Evolutionary conservation across 2,113 vertebrate species (phyloP).

Genomic region (Serilophus lunatus): DNA sequence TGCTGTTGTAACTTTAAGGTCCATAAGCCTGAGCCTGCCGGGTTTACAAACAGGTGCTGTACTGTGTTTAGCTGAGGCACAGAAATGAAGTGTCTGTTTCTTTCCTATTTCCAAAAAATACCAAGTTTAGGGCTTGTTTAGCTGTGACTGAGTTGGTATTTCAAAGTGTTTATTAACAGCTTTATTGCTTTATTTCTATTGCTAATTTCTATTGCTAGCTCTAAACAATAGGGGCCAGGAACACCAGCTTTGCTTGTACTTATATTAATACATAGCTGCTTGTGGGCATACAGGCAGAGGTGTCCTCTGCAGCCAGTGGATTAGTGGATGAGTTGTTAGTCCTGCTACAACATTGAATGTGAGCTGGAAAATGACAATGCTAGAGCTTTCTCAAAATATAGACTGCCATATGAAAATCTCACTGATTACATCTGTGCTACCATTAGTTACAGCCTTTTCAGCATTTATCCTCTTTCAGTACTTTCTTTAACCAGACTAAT

Average conservation of each 20-base stretch:
- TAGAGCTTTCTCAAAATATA: not conserved
- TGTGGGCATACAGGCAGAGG: not conserved
- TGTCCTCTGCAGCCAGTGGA: not conserved
- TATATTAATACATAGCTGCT: not conserved
- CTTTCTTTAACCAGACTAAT: not conserved
- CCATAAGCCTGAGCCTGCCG: not conserved
- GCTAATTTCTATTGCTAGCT: slow-evolving; percentile 49
- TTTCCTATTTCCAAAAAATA: slow-evolving; percentile 18
- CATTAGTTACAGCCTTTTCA: not conserved
- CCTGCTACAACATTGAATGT: not conserved
- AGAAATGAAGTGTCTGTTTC: slow-evolving; percentile 49
- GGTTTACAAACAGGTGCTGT: slow-evolving; percentile 4
- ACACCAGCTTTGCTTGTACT: slow-evolving; percentile 20
- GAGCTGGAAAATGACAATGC: not conserved
- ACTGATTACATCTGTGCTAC: not conserved
- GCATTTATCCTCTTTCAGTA: not conserved
- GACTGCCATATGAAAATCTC: not conserved
- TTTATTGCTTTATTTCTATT: slow-evolving; percentile 56
- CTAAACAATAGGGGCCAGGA: slow-evolving; percentile 4
- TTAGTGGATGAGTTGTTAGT: not conserved
- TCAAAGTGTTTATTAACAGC: slow-evolving; percentile 61
- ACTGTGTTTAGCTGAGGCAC: not conserved
- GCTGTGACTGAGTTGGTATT: slow-evolving; percentile 52
- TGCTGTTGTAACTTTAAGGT: not conserved
- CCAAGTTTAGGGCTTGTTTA: slow-evolving; percentile 15